A percentile compares a stretch with the other conserved stretches of the same genome.
These are phyloP conservation scores for Eutrigla gurnardus DNA, from an alignment of 2,797 vertebrate genomes.

Conservation along the genomic window DNA sequence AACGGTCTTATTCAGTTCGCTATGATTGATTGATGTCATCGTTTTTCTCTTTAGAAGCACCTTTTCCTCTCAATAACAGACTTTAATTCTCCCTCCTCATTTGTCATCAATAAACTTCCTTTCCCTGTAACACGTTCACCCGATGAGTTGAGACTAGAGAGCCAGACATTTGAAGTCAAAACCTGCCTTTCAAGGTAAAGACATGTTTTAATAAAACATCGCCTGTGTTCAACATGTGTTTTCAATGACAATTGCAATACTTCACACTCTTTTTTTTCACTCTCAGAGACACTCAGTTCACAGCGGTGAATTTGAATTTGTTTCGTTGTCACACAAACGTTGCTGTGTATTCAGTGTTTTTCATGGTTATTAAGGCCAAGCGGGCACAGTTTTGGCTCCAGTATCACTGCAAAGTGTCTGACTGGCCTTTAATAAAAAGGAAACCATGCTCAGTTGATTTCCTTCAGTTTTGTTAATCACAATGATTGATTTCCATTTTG, in stretches of 20 bases:
- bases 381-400: slow-evolving; percentile 28
- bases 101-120: slow-evolving; percentile 58
- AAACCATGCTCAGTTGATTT: slow-evolving; percentile 39
- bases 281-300: no score
- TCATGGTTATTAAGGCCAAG: slow-evolving; percentile 19
- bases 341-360: slow-evolving; percentile 27
- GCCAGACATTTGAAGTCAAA: slow-evolving; percentile 63
- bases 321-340: slow-evolving; percentile 21
- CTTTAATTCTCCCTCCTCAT: slow-evolving; percentile 54
- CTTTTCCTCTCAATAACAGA: slow-evolving; percentile 62
- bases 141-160: slow-evolving; percentile 54
- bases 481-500: background rate
- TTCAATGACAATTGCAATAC: slow-evolving; percentile 55
- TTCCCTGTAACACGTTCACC: slow-evolving; percentile 61
- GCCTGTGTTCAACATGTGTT: slow-evolving; percentile 61
- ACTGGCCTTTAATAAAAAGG: slow-evolving; percentile 71
- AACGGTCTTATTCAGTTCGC: slow-evolving; percentile 68
- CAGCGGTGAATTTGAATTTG: background rate
- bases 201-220: slow-evolving; percentile 65
- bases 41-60: slow-evolving; percentile 74
- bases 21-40: slow-evolving; percentile 78
- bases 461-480: slow-evolving; percentile 26
- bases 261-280: slow-evolving; percentile 31
- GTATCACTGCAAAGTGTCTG: slow-evolving; percentile 54
- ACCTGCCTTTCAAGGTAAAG: slow-evolving; percentile 54